These are phyloP conservation scores for Willisornis vidua DNA, from an alignment of 2,113 vertebrate species.

Conservation along the genomic window DNA sequence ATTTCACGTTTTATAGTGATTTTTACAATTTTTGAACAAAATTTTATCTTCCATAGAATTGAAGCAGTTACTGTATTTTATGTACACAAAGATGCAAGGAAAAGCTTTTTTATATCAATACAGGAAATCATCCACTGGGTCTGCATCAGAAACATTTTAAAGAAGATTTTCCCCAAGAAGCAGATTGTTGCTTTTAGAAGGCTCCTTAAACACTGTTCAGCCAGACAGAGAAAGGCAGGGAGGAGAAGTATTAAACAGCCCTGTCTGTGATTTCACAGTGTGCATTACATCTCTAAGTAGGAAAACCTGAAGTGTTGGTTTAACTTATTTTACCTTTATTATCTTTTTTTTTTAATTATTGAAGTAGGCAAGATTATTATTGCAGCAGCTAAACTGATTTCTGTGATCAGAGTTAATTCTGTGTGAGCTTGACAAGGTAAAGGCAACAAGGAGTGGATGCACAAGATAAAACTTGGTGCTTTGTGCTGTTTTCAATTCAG, in stretches of 20 bases:
- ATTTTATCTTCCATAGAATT: neutral
- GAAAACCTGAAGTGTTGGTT: neutral
- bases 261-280: neutral
- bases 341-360: neutral
- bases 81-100: neutral
- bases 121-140: neutral
- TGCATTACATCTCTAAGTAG: neutral
- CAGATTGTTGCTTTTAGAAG: neutral
- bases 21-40: neutral
- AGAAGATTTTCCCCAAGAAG: neutral
- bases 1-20: neutral
- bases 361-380: neutral
- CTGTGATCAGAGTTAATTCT: neutral
- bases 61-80: conserved; percentile 1
- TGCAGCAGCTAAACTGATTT: neutral
- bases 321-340: neutral
- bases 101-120: neutral
- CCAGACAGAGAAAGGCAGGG: neutral
- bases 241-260: neutral
- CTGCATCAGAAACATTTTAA: neutral
- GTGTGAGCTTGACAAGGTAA: neutral
- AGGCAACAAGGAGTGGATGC: conserved; percentile 7
- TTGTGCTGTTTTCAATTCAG: conserved; percentile 43
- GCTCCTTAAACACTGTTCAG: neutral
- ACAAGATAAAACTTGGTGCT: neutral